Conservation (phyloP, 1,140 invertebrate species). For the Neocloeon triangulifer region DNA sequence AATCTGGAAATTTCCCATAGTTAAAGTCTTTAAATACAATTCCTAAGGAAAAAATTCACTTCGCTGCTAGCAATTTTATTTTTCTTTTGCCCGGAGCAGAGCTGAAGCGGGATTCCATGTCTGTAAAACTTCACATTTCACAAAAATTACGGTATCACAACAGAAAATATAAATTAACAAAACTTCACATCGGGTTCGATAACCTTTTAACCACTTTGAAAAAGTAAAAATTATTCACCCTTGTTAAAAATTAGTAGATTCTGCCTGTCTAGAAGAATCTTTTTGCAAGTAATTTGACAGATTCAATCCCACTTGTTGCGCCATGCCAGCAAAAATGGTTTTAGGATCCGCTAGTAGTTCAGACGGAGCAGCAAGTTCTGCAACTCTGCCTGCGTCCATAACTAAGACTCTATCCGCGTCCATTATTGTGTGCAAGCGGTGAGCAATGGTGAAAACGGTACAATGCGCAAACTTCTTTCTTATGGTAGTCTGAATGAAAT, state of each 20-base stretch:
- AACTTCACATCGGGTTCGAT: too few species aligned
- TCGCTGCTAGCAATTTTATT: too few species aligned
- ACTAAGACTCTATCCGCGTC: constrained; percentile 25
- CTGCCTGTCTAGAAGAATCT: background rate
- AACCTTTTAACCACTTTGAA: too few species aligned
- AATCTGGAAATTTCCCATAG: too few species aligned
- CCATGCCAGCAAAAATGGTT: background rate
- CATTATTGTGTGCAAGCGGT: constrained; percentile 18
- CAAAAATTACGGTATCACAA: too few species aligned
- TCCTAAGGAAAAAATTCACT: too few species aligned
- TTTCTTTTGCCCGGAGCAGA: too few species aligned
- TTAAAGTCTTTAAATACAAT: too few species aligned
- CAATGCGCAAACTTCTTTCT: constrained; percentile 11
- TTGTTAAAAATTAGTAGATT: constrained; percentile 3
- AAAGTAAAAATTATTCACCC: too few species aligned
- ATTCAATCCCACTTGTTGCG: background rate
- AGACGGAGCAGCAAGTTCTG: constrained; percentile 2
- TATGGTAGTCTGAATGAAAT: constrained; percentile 12
- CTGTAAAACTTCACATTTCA: too few species aligned
- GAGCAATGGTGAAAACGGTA: constrained; percentile 29
- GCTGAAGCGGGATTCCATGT: too few species aligned
- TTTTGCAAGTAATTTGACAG: background rate
- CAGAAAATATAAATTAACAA: too few species aligned
- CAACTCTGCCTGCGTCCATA: constrained; percentile 16
- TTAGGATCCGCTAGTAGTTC: background rate